A percentile compares a stretch with the other conserved stretches of the same genome.
These are phyloP conservation scores for Alouatta palliata DNA, from an alignment of 2,113 vertebrate genomes.

Conservation along the genomic window DNA sequence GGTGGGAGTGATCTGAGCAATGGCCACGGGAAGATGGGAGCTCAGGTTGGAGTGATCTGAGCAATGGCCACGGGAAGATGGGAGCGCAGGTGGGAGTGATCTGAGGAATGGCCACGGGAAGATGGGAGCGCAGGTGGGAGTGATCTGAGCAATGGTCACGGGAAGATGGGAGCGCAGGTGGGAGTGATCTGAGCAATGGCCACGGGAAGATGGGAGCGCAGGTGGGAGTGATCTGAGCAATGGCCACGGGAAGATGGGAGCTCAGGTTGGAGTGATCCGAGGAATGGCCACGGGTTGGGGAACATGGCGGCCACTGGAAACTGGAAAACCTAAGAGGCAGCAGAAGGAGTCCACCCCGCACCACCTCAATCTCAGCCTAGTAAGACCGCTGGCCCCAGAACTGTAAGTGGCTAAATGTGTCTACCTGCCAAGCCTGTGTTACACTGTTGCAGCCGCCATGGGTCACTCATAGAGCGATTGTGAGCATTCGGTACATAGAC, in stretches of 20 bases:
- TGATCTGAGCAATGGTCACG: too few species aligned
- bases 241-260: background rate
- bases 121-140: too few species aligned
- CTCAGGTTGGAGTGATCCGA: background rate
- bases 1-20: background rate
- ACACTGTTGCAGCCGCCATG: too few species aligned
- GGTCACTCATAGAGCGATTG: too few species aligned
- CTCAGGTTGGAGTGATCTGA: background rate
- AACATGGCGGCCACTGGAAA: background rate
- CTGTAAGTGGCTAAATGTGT: too few species aligned
- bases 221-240: too few species aligned
- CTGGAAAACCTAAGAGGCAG: background rate
- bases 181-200: background rate
- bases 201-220: too few species aligned
- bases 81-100: background rate
- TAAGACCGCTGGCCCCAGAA: background rate
- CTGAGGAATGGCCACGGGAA: background rate
- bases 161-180: too few species aligned
- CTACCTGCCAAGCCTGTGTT: too few species aligned
- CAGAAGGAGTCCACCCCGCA: background rate
- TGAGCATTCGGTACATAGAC: too few species aligned
- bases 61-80: background rate
- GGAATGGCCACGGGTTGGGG: background rate
- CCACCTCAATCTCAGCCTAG: background rate
- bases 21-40: background rate